phyloP scores from a whole-genome alignment of 1,140 invertebrate genomes.

The Philotrypesis tridentata region DNA sequence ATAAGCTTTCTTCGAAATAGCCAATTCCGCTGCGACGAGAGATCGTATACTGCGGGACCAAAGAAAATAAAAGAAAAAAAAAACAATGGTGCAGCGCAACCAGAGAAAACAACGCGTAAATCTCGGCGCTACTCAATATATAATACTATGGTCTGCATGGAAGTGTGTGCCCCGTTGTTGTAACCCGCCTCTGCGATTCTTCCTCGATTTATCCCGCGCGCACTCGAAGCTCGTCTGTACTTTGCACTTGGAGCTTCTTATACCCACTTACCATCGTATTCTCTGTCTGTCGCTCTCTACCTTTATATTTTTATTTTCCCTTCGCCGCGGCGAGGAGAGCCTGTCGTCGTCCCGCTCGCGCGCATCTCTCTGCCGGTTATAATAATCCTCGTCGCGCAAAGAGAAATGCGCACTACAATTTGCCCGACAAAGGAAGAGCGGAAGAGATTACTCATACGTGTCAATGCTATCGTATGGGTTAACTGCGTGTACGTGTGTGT shows the following conservation, averaged over 20 bases:
- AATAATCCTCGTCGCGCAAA: neutral
- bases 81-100: too few species aligned
- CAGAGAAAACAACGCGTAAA: too few species aligned
- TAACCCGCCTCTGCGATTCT: neutral
- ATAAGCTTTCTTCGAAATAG: too few species aligned
- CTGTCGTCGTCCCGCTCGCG: neutral
- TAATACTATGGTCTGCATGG: too few species aligned
- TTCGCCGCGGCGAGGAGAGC: neutral
- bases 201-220: neutral
- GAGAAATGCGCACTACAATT: slow-evolving; percentile 14
- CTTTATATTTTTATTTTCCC: neutral
- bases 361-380: neutral
- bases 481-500: neutral
- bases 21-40: too few species aligned
- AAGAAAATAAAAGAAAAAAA: too few species aligned
- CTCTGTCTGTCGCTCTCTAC: neutral
- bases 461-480: slow-evolving; percentile 8
- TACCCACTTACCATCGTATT: neutral
- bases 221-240: neutral
- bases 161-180: too few species aligned
- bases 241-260: neutral
- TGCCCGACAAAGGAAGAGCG: neutral
- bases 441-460: slow-evolving; percentile 23
- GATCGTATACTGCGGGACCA: too few species aligned
- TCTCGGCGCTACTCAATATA: neutral